phyloP scores from a whole-genome alignment of 2,888 invertebrate species.

The Pyrochroa serraticornis region DNA sequence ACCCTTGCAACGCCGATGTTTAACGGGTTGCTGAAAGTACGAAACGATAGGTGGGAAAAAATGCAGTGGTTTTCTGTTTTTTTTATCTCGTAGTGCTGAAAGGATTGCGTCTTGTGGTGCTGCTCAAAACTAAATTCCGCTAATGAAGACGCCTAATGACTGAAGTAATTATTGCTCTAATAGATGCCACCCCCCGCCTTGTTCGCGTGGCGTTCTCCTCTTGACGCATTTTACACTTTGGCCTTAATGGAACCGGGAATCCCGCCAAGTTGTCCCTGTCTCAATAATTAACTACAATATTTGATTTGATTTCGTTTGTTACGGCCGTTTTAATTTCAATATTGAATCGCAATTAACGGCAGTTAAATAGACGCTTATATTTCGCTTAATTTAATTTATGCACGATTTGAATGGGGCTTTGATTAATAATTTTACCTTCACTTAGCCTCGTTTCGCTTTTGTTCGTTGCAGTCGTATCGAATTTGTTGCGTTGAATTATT shows the following conservation, averaged over 20 bases:
- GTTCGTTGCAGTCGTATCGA: slow-evolving; percentile 18
- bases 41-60: background rate
- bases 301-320: slow-evolving; percentile 43
- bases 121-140: slow-evolving; percentile 32
- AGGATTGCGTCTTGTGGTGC: background rate
- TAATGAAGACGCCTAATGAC: slow-evolving; percentile 37
- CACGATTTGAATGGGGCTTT: slow-evolving; percentile 36
- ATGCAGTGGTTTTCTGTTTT: background rate
- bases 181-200: slow-evolving; percentile 29
- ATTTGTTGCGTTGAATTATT: slow-evolving; percentile 24
- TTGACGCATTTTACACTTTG: slow-evolving; percentile 13
- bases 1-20: too few species aligned
- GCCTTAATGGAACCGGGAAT: slow-evolving; percentile 19
- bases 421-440: slow-evolving; percentile 36
- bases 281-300: slow-evolving; percentile 34
- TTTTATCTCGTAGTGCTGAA: background rate
- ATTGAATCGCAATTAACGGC: slow-evolving; percentile 31
- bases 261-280: slow-evolving; percentile 33
- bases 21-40: too few species aligned
- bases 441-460: slow-evolving; percentile 26
- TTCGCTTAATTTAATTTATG: slow-evolving; percentile 38
- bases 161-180: slow-evolving; percentile 35
- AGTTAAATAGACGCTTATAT: slow-evolving; percentile 29
- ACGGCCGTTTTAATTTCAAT: slow-evolving; percentile 43
- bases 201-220: slow-evolving; percentile 38